These are phyloP conservation scores for Limnephilus lunatus DNA, from an alignment of 2,888 invertebrate species.

Conservation along the genomic window DNA sequence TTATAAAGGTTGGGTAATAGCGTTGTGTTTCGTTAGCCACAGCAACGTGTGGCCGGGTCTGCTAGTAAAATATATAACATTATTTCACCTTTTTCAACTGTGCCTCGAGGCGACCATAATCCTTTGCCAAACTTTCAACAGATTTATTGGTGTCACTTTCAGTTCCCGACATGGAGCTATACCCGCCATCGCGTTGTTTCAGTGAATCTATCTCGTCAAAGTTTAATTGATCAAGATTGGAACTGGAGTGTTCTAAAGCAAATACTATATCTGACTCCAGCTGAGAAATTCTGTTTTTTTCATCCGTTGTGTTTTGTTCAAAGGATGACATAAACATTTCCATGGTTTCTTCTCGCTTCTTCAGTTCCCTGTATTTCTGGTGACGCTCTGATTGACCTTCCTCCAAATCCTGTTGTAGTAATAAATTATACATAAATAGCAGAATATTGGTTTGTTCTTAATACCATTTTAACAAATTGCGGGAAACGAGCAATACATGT, in stretches of 20 bases:
- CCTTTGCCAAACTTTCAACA: conserved; percentile 72
- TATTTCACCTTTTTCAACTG: conserved; percentile 78
- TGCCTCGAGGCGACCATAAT: conserved; percentile 80
- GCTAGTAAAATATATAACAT: neutral
- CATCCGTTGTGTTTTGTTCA: conserved; percentile 80
- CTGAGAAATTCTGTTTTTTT: conserved; percentile 80
- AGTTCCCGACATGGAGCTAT: conserved; percentile 74
- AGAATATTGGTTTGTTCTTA: too few species aligned
- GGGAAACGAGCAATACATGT: too few species aligned
- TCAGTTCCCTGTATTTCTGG: conserved; percentile 87
- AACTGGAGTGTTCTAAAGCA: conserved; percentile 82
- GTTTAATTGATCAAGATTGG: conserved; percentile 79
- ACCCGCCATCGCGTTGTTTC: conserved; percentile 76
- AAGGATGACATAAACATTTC: conserved; percentile 84
- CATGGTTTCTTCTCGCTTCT: conserved; percentile 89
- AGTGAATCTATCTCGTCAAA: conserved; percentile 77
- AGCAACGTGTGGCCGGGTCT: too few species aligned
- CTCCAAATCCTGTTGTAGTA: conserved; percentile 77
- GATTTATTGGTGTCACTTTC: conserved; percentile 67
- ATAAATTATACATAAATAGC: neutral
- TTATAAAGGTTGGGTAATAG: too few species aligned
- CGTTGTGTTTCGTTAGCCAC: too few species aligned
- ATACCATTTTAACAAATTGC: too few species aligned
- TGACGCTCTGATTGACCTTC: conserved; percentile 85
- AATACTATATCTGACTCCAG: conserved; percentile 82